Evolutionary conservation across 2,797 vertebrate genomes (phyloP), one percentile per base, ranked within the genome.

Genomic region (Coreius guichenoti): DNA sequence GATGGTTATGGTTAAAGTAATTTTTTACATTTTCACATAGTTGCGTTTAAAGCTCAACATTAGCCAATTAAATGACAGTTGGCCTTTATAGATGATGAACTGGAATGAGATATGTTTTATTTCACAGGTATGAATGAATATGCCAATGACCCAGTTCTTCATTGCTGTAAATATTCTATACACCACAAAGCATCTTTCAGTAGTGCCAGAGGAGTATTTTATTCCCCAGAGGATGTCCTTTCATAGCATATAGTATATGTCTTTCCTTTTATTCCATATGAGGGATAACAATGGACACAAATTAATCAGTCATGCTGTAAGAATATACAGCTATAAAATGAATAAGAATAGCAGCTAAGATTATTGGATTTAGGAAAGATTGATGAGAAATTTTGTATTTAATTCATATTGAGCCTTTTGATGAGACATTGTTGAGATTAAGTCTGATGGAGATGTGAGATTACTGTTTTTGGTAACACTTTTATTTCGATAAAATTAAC

Each of bases 61-160:
- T 31, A 33, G 29, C 78, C 77, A 63, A 65, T 67, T 80, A 80
- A 80, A 80, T 31, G 31, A 56, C 29, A 56, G 31, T 56, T 56
- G 49, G 19, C 49, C 73, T 16, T 76, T n/a, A 47, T 29, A n/a
- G n/a, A 45, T 7, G 56, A 51, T 54, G 73, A 23, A 33, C 5
- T 21, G 5, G 21, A 31, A 31, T 29, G 4, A 21, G 67, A 39
- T 3, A 51, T 54, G 49, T 56, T 56, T 1, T 8, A n/a, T 36
- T 76, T 76, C 6, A 2, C 74, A 56, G 49, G 31, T 56, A n/a
- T 36, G 49, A 76, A 76, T 33, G 19, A 36, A 7, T 33, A 75
- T 33, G 17, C 9, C 73, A 54, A 3, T 75, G 11, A 23, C 26
- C 47, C 13, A 29, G 43, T 47, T 73, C 23, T 26, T 73, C 1